Conservation (phyloP, 2,113 vertebrate genomes). For the Mus musculus region DNA sequence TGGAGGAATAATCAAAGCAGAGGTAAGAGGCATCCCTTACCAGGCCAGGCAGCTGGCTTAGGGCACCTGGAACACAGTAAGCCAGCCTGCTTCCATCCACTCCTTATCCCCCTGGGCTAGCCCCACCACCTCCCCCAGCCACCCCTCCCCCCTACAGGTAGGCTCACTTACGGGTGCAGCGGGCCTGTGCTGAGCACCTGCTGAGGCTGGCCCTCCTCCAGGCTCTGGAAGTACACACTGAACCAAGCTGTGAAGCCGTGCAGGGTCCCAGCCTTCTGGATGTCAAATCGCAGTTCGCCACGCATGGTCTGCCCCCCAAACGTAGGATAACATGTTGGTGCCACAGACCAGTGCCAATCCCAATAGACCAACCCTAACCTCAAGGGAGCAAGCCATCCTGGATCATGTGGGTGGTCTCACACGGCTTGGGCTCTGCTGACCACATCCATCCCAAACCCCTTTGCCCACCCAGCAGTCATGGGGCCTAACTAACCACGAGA, state of each 20-base stretch:
- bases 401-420: neutral
- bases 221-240: constrained; percentile 85
- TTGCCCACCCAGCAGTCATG: neutral
- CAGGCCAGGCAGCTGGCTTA: too few relatives aligned
- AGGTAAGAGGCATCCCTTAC: neutral
- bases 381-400: neutral
- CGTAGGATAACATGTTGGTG: neutral
- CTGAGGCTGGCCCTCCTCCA: constrained; percentile 80
- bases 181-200: constrained; percentile 88
- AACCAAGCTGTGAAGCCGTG: constrained; percentile 91
- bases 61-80: neutral
- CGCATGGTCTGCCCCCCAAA: constrained; percentile 82
- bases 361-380: neutral
- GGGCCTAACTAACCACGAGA: neutral
- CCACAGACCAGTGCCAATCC: neutral
- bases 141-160: too few relatives aligned
- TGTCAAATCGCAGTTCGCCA: constrained; percentile 85
- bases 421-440: neutral
- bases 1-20: neutral
- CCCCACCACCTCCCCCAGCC: too few relatives aligned
- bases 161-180: constrained; percentile 82
- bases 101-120: too few relatives aligned
- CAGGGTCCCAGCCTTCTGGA: constrained; percentile 83
- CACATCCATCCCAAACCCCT: neutral
- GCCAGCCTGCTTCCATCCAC: too few relatives aligned